Evolutionary conservation across 1,140 invertebrate species (phyloP).

Genomic region (Drosophila carrolli): DNA sequence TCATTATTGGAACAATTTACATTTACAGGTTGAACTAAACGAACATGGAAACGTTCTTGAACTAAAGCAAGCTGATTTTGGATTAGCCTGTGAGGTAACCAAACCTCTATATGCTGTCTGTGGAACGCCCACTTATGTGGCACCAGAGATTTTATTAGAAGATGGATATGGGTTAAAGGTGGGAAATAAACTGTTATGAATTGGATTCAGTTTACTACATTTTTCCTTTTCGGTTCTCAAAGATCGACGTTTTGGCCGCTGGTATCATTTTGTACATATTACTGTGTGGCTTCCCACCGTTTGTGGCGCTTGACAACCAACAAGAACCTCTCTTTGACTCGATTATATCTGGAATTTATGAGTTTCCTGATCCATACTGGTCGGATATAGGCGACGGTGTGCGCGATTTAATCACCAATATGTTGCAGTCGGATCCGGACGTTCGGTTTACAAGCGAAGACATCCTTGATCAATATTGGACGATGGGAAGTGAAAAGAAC

Average conservation of each 20-base stretch:
- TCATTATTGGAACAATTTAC: neutral
- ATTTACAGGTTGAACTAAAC: conserved; percentile 91
- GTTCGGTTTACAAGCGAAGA: conserved; percentile 96
- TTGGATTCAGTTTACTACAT: neutral
- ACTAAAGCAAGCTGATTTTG: conserved; percentile 98
- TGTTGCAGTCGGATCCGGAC: conserved; percentile 95
- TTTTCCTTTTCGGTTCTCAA: conserved; percentile 18
- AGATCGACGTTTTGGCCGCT: conserved; percentile 99
- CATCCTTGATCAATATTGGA: conserved; percentile 97
- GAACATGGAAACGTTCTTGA: conserved; percentile 89
- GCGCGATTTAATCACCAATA: conserved; percentile 95
- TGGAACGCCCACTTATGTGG: conserved; percentile 99
- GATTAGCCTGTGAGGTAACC: conserved; percentile 96
- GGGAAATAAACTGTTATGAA: neutral
- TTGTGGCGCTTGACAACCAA: conserved; percentile 95
- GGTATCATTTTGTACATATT: conserved; percentile 99
- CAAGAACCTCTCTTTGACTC: conserved; percentile 98
- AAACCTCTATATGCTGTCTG: conserved; percentile 96
- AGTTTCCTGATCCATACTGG: conserved; percentile 98
- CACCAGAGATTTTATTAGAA: conserved; percentile 98
- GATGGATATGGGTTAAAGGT: conserved; percentile 96
- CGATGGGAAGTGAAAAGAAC: conserved; percentile 60
- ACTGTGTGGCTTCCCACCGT: conserved; percentile 98
- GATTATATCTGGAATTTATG: conserved; percentile 96
- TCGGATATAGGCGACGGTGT: conserved; percentile 94